Evolutionary conservation across 2,888 invertebrate genomes (phyloP).

Genomic region (Ophraella communa): DNA sequence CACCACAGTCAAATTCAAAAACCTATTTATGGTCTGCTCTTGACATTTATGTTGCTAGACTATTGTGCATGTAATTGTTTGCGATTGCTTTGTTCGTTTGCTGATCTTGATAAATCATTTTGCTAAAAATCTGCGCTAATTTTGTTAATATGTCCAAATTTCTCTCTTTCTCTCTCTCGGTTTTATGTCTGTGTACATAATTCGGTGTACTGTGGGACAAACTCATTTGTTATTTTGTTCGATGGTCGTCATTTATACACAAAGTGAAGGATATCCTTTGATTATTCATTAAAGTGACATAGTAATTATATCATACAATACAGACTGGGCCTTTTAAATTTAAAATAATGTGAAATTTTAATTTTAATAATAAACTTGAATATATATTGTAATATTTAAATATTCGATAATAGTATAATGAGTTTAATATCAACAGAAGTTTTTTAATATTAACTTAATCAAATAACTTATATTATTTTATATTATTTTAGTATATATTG

Average conservation of each 20-base stretch:
- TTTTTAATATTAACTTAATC: too few relatives aligned
- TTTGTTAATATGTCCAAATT: slow-evolving; percentile 9
- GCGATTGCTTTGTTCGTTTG: slow-evolving; percentile 36
- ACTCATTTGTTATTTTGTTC: background rate
- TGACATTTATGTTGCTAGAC: slow-evolving; percentile 40
- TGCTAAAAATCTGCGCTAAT: slow-evolving; percentile 21
- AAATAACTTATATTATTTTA: too few relatives aligned
- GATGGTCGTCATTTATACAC: too few relatives aligned
- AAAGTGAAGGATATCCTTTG: background rate
- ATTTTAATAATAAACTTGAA: too few relatives aligned
- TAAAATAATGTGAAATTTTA: too few relatives aligned
- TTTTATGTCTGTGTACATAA: slow-evolving; percentile 10
- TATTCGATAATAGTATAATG: too few relatives aligned
- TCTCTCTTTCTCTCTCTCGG: background rate
- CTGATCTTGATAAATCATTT: slow-evolving; percentile 33
- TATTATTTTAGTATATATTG: too few relatives aligned
- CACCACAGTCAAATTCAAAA: slow-evolving; percentile 39
- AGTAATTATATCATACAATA: background rate
- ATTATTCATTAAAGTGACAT: background rate
- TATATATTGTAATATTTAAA: too few relatives aligned
- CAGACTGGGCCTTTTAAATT: background rate
- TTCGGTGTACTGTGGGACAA: background rate
- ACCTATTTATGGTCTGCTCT: slow-evolving; percentile 38
- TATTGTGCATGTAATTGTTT: slow-evolving; percentile 40
- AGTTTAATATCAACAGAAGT: too few relatives aligned